Conservation (phyloP, 2,113 vertebrate genomes). For the Callopanchax toddi region DNA sequence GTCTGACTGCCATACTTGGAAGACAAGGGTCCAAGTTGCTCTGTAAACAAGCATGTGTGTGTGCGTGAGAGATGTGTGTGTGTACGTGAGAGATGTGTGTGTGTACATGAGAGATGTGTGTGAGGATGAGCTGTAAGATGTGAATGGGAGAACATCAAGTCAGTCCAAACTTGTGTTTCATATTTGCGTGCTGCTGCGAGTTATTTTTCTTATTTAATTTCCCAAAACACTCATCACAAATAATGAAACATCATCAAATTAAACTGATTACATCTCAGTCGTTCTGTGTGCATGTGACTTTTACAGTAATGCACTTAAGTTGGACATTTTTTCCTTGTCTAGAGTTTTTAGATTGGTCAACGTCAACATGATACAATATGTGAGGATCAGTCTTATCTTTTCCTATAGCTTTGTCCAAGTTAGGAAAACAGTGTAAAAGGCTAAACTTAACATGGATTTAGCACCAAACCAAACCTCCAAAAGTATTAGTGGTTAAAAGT, state of each 20-base stretch:
- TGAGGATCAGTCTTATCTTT: neutral
- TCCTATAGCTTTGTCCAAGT: neutral
- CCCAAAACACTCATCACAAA: neutral
- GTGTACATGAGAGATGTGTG: neutral
- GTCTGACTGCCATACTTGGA: conserved; percentile 76
- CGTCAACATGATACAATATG: neutral
- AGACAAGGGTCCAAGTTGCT: conserved; percentile 51
- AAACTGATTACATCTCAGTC: neutral
- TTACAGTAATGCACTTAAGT: neutral
- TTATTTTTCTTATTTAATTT: neutral
- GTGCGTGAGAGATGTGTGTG: neutral
- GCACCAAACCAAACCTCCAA: too few species aligned
- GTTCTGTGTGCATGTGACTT: neutral
- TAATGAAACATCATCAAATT: neutral
- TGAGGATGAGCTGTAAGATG: neutral
- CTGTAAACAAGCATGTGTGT: conserved; percentile 60
- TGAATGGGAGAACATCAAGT: conserved; percentile 1
- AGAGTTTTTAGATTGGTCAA: too few species aligned
- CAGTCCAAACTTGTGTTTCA: neutral
- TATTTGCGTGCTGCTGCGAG: neutral
- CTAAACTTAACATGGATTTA: neutral
- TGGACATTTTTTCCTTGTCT: neutral
- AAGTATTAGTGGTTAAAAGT: too few species aligned
- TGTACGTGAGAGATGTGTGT: conserved; percentile 14
- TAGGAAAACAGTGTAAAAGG: neutral